Base-by-base conservation (phyloP, 2,888 invertebrate species). In the Antitype chi region DNA sequence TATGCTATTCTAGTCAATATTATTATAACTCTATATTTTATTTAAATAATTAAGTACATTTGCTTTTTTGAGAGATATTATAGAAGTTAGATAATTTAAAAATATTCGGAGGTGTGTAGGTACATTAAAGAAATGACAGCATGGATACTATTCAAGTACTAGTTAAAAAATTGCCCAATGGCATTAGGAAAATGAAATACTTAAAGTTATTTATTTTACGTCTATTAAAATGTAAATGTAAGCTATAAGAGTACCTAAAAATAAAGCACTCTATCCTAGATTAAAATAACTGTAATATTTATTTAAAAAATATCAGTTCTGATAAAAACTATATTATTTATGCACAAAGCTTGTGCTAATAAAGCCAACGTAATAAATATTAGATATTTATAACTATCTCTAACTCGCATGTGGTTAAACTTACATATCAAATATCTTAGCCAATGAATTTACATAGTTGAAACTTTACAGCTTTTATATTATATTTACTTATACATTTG, bases 401-500 rank as follows among this genome's bases (percentile, higher is more conserved):
- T 3, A 68, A 63, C 43, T 57, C 52, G 13, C 38, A 28, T 49
- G 66, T 76, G 69, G 69, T 66, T 49, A 23, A 71, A 25, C 52
- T 32, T 74, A 86, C 84, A 87, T 86, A 89, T 88, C 86, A 82
- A 80, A 78, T 66, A 73, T 82, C 32, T 78, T 75, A 78, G 78
- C 67, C 70, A 79, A 85, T 75, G 80, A 86, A 86, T 87, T 84
- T 86, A 85, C 28, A 73, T 83, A 85, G 59, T 75, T 84, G 28
- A 70, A 74, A 43, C 63, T 86, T 87, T 84, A 84, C 72, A 87
- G 84, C 76, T 80, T 87, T 84, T 87, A 82, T 78, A 87, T 67
- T 86, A 84, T 74, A 88, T 74, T 55, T 86, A 68, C 57, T 68
- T 68, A 86, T 87, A 87, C 85, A 88, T 83, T 83, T 80, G 87